Evolutionary conservation across 2,888 invertebrate genomes (phyloP).

Genomic region (Eledona agricola): DNA sequence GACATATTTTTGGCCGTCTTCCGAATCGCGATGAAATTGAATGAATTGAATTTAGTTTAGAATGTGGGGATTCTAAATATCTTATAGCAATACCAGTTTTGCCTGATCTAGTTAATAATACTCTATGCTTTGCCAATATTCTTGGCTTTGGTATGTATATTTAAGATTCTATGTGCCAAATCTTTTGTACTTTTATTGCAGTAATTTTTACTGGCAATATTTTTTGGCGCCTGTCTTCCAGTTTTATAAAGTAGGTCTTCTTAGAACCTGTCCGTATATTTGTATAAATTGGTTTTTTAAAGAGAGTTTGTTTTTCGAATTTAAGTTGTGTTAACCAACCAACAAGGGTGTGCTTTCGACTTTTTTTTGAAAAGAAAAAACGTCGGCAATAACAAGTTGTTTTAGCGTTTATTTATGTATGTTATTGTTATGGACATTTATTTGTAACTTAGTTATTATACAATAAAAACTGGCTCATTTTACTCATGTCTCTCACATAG

Average conservation of each 20-base stretch:
- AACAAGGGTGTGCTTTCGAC: slow-evolving; percentile 19
- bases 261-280: slow-evolving; percentile 13
- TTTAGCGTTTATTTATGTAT: slow-evolving; percentile 16
- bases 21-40: slow-evolving; percentile 35
- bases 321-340: slow-evolving; percentile 15
- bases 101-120: slow-evolving; percentile 58
- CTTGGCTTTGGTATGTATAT: slow-evolving; percentile 42
- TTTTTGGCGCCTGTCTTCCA: slow-evolving; percentile 59
- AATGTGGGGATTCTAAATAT: slow-evolving; percentile 52
- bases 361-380: slow-evolving; percentile 10
- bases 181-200: slow-evolving; percentile 47
- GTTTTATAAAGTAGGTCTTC: slow-evolving; percentile 48
- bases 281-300: slow-evolving; percentile 10
- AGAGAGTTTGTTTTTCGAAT: slow-evolving; percentile 1
- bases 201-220: slow-evolving; percentile 45
- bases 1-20: slow-evolving; percentile 42
- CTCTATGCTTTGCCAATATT: slow-evolving; percentile 55
- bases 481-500: too few species aligned
- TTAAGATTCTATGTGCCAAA: slow-evolving; percentile 49
- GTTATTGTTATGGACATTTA: slow-evolving; percentile 37
- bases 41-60: slow-evolving; percentile 39
- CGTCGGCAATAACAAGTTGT: slow-evolving; percentile 16
- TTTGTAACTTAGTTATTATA: slow-evolving; percentile 43
- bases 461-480: slow-evolving; percentile 43
- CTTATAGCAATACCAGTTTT: slow-evolving; percentile 60